phyloP scores from a whole-genome alignment of 2,797 vertebrate species.

The Brotula barbata region DNA sequence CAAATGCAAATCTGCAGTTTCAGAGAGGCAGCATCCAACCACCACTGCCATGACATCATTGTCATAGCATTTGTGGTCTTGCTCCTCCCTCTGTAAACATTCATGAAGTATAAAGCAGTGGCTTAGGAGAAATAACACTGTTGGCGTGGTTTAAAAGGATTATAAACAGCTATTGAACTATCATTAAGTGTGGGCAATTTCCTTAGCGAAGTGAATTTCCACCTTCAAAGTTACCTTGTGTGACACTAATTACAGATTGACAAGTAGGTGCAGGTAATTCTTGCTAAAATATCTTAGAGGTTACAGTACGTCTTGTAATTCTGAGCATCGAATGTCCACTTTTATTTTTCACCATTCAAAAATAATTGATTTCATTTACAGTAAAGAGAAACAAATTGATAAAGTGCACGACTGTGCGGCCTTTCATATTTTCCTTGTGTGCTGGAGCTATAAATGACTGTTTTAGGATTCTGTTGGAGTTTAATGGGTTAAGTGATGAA shows the following conservation, averaged over 20 bases:
- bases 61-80: not conserved
- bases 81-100: not conserved
- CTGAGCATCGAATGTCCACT: too few relatives aligned
- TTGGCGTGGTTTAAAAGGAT: not conserved
- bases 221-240: too few relatives aligned
- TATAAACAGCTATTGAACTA: not conserved
- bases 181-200: not conserved
- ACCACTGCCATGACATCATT: not conserved
- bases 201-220: not conserved
- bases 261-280: not conserved
- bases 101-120: not conserved
- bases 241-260: too few relatives aligned
- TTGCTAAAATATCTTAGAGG: not conserved
- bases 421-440: too few relatives aligned
- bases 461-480: not conserved
- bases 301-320: too few relatives aligned
- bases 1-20: conserved; percentile 1
- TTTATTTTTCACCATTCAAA: too few relatives aligned
- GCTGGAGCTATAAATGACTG: too few relatives aligned
- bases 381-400: too few relatives aligned
- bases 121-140: not conserved
- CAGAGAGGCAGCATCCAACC: not conserved
- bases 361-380: too few relatives aligned
- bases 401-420: too few relatives aligned
- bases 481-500: conserved; percentile 15